Evolutionary conservation across 2,888 invertebrate species (phyloP).

Genomic region (Didymodactylos carnosus): DNA sequence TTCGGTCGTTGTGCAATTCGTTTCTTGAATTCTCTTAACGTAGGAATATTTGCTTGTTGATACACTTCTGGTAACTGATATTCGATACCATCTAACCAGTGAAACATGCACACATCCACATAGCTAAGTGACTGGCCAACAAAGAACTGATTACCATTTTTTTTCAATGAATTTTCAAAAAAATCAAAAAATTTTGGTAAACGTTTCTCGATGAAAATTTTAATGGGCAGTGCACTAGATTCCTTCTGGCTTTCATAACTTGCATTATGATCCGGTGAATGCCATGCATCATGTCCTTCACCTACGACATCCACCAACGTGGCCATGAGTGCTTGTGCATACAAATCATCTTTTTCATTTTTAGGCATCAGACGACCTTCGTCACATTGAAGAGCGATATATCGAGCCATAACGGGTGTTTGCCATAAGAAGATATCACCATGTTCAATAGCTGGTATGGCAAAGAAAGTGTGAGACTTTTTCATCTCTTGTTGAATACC

Average conservation of each 20-base stretch:
- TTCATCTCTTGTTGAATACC: neutral
- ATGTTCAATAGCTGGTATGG: neutral
- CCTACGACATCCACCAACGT: neutral
- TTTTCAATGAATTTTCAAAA: neutral
- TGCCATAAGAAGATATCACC: neutral
- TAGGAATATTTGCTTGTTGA: neutral
- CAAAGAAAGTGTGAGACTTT: neutral
- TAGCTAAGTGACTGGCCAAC: neutral
- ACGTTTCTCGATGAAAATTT: neutral
- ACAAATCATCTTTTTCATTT: neutral
- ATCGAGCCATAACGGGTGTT: neutral
- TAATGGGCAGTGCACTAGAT: neutral
- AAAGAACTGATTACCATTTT: neutral
- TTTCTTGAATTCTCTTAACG: neutral
- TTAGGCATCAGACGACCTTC: neutral
- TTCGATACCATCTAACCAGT: neutral
- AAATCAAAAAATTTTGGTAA: neutral
- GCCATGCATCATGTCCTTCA: neutral
- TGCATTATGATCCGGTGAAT: neutral
- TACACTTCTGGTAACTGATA: neutral
- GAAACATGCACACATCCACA: neutral
- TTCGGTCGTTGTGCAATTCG: neutral
- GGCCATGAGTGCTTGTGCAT: neutral
- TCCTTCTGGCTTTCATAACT: neutral
- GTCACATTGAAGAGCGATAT: neutral